Evolutionary conservation across 64 coral and sea anemone species (phyloP).

Genomic region (Stichodactyla helianthus): DNA sequence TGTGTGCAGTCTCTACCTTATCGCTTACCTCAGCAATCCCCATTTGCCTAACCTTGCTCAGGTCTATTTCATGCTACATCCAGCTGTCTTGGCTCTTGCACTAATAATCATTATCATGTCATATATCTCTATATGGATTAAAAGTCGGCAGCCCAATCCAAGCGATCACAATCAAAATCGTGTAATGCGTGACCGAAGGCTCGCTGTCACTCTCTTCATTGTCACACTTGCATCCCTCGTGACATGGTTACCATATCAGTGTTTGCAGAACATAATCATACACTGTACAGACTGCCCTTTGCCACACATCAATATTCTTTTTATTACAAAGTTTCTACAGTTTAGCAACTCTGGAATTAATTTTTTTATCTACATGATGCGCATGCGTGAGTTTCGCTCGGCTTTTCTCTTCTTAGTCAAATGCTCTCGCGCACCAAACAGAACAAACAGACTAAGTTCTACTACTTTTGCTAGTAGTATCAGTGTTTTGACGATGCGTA

Average conservation of each 20-base stretch:
- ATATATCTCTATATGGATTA: conserved; percentile 14
- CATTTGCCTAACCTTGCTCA: background rate
- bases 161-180: conserved; percentile 15
- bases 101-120: background rate
- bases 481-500: background rate
- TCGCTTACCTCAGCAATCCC: background rate
- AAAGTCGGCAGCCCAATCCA: background rate
- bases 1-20: background rate
- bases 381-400: conserved; percentile 7
- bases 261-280: background rate
- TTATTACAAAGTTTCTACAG: background rate
- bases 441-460: background rate
- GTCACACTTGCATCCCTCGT: conserved; percentile 3
- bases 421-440: background rate
- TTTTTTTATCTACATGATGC: conserved; percentile 15
- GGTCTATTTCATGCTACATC: background rate
- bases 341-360: background rate
- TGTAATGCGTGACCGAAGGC: background rate
- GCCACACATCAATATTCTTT: background rate
- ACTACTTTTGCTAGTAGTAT: background rate
- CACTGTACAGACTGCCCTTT: background rate
- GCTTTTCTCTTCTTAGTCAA: background rate
- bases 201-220: conserved; percentile 7
- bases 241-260: conserved; percentile 14
- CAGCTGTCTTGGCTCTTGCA: conserved; percentile 1